phyloP scores from a whole-genome alignment of 2,113 vertebrate species.

The Sitta europaea region DNA sequence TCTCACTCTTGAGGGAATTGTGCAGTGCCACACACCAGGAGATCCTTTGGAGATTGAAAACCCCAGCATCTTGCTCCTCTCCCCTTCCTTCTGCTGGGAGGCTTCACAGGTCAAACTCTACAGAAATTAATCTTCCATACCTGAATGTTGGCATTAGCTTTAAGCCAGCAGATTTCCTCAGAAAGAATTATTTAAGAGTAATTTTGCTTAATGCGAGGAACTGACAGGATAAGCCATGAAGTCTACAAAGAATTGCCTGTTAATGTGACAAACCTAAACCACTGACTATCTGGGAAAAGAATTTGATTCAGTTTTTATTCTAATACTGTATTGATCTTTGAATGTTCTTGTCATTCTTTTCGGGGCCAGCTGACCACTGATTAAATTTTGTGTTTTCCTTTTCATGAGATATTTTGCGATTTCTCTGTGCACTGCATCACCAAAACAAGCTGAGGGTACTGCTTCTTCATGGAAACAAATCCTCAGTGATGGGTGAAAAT shows the following conservation, averaged over 20 bases:
- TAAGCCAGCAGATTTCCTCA: not conserved
- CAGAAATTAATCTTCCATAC: conserved; percentile 10
- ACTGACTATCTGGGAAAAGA: not conserved
- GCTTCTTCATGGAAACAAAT: not conserved
- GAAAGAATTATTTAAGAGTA: conserved; percentile 42
- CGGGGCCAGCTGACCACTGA: accelerated
- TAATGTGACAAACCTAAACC: conserved; percentile 32
- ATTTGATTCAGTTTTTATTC: conserved; percentile 30
- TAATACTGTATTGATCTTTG: conserved; percentile 12
- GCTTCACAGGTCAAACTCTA: not conserved
- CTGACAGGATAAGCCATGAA: conserved; percentile 1
- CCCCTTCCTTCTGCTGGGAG: not conserved
- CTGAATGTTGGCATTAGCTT: conserved; percentile 30
- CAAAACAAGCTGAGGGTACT: not conserved
- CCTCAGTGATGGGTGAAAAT: not conserved
- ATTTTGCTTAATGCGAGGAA: conserved; percentile 24
- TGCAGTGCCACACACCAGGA: not conserved
- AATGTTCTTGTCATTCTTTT: not conserved
- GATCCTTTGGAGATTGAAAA: not conserved
- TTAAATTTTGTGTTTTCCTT: not conserved
- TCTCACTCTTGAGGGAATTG: not conserved
- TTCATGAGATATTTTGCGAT: not conserved
- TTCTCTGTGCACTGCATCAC: not conserved
- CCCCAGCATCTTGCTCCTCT: not conserved
- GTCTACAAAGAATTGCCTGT: conserved; percentile 6